phyloP scores from a whole-genome alignment of 1,140 invertebrate species.

The Drosophila bipectinata region DNA sequence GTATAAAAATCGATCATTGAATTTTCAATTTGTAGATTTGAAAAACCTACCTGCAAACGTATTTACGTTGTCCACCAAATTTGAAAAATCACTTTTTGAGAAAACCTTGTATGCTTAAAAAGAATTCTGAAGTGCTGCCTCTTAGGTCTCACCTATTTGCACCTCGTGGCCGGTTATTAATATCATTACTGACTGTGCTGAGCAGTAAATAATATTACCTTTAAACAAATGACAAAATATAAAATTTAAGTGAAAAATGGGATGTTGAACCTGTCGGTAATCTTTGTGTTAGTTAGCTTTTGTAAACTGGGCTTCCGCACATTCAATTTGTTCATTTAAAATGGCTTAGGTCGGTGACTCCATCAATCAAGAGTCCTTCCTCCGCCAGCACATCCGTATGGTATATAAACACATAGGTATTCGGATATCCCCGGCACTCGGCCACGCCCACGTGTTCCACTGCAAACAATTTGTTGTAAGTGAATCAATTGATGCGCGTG shows the following conservation, averaged over 20 bases:
- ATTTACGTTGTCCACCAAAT: too few relatives aligned
- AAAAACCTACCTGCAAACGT: too few relatives aligned
- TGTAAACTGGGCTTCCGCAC: constrained; percentile 13
- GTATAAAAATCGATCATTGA: too few relatives aligned
- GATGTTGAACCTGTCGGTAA: background rate
- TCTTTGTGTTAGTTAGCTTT: background rate
- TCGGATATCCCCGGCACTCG: background rate
- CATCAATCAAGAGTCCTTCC: constrained; percentile 66
- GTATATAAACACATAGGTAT: constrained; percentile 5
- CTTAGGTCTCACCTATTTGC: too few relatives aligned
- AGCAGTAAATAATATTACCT: background rate
- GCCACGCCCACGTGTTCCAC: constrained; percentile 53
- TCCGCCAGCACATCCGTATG: constrained; percentile 3
- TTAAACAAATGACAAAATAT: background rate
- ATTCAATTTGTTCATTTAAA: constrained; percentile 81
- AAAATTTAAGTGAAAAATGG: background rate
- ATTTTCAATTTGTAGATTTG: too few relatives aligned
- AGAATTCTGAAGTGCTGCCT: too few relatives aligned
- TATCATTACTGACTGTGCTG: too few relatives aligned
- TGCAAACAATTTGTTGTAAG: constrained; percentile 76
- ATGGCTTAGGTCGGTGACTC: constrained; percentile 63
- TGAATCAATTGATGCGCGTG: constrained; percentile 70
- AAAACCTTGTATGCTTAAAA: too few relatives aligned
- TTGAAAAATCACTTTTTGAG: too few relatives aligned
- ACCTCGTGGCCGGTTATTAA: too few relatives aligned